Conservation (phyloP, 2,888 invertebrate genomes). For the Shargacucullia verbasci region DNA sequence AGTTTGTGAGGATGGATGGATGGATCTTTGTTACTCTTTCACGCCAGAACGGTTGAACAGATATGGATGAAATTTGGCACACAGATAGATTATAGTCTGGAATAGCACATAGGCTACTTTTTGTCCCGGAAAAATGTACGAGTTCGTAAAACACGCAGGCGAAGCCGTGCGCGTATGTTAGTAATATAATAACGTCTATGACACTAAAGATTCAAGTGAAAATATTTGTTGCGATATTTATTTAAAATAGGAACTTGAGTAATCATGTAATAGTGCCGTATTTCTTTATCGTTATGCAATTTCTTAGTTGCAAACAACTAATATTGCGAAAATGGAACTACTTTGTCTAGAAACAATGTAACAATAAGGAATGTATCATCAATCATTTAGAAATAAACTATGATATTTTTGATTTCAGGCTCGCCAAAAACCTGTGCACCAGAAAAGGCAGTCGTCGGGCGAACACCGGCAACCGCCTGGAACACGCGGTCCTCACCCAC, state of each 20-base stretch:
- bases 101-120: no score
- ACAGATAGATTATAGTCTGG: no score
- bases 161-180: no score
- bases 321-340: not conserved
- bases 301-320: not conserved
- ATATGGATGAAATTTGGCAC: no score
- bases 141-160: no score
- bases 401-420: conserved; percentile 85
- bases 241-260: not conserved
- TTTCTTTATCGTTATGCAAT: not conserved
- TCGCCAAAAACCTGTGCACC: conserved; percentile 94
- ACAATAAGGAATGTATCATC: not conserved
- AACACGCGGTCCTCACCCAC: conserved; percentile 94
- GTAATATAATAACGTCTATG: no score
- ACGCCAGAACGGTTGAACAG: no score
- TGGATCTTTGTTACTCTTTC: no score
- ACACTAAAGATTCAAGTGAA: no score
- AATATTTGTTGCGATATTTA: not conserved
- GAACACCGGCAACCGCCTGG: conserved; percentile 95
- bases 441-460: conserved; percentile 95
- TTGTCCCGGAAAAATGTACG: no score
- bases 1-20: no score
- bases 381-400: conserved; percentile 6
- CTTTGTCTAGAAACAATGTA: not conserved
- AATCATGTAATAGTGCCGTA: not conserved